phyloP scores from a whole-genome alignment of 1,140 invertebrate genomes.

The Heterodera schachtii region DNA sequence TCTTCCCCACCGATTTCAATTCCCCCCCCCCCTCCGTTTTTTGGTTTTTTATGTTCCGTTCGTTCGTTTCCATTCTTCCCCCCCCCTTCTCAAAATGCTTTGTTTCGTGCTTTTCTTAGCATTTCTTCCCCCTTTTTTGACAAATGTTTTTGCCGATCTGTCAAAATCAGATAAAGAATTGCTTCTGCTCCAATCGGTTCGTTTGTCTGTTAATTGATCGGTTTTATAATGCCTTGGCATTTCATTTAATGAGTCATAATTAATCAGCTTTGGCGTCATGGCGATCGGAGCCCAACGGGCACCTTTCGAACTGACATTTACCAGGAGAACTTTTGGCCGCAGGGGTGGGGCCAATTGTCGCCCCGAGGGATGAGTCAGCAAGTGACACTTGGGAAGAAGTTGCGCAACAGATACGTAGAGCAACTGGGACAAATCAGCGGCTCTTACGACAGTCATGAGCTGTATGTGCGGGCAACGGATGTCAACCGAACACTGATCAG shows the following conservation, averaged over 20 bases:
- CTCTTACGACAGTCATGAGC: constrained; percentile 41
- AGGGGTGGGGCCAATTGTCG: constrained; percentile 41
- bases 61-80: not conserved
- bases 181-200: constrained; percentile 2
- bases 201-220: not conserved
- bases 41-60: no score
- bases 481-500: constrained; percentile 41
- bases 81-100: not conserved
- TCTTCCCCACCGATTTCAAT: no score
- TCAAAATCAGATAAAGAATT: not conserved
- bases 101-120: not conserved
- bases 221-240: no score
- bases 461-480: constrained; percentile 40
- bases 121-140: not conserved
- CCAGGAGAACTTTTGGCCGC: constrained; percentile 38
- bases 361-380: constrained; percentile 42
- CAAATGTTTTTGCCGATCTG: not conserved
- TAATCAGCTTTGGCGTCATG: constrained; percentile 41
- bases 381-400: constrained; percentile 24
- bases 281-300: constrained; percentile 38
- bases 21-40: no score
- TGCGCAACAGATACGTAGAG: constrained; percentile 33
- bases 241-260: not conserved
- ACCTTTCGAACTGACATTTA: constrained; percentile 38
- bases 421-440: constrained; percentile 24